A percentile compares a stretch with the other conserved stretches of the same genome.
Conservation (phyloP, 1,140 invertebrate genomes). For the Temnothorax curvispinosus region DNA sequence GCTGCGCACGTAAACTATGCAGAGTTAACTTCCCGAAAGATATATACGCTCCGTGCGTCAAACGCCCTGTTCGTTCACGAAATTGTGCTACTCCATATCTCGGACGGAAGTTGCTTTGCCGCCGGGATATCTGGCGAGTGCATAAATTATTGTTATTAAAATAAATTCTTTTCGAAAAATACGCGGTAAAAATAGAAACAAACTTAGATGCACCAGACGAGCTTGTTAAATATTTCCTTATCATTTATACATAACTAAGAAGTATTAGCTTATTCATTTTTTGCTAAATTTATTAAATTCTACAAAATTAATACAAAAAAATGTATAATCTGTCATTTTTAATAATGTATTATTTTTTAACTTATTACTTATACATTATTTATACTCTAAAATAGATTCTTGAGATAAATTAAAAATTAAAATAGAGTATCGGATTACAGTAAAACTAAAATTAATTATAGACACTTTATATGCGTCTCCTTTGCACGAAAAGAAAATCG, state of each 20-base stretch:
- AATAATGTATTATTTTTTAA: not conserved
- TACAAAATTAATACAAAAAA: not conserved
- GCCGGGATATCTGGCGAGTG: not conserved
- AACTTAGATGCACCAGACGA: not conserved
- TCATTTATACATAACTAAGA: not conserved
- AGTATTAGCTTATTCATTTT: not conserved
- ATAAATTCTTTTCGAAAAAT: not conserved
- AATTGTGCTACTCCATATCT: conserved; percentile 22
- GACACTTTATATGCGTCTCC: not conserved
- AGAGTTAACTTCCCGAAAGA: conserved; percentile 37
- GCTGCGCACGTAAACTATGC: conserved; percentile 45
- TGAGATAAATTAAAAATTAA: not conserved
- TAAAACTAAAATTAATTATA: not conserved
- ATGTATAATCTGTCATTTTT: not conserved
- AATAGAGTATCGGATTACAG: not conserved
- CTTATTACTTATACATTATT: not conserved
- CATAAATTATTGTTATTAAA: conserved; percentile 7
- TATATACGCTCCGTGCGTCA: not conserved
- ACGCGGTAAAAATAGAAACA: not conserved
- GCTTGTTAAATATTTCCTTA: not conserved
- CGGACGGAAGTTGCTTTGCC: not conserved
- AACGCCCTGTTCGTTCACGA: conserved; percentile 12
- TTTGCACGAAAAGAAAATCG: not conserved
- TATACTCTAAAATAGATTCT: not conserved
- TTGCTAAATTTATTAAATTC: not conserved